Evolutionary conservation across 2,113 vertebrate species (phyloP).

Genomic region (Podilymbus podiceps): DNA sequence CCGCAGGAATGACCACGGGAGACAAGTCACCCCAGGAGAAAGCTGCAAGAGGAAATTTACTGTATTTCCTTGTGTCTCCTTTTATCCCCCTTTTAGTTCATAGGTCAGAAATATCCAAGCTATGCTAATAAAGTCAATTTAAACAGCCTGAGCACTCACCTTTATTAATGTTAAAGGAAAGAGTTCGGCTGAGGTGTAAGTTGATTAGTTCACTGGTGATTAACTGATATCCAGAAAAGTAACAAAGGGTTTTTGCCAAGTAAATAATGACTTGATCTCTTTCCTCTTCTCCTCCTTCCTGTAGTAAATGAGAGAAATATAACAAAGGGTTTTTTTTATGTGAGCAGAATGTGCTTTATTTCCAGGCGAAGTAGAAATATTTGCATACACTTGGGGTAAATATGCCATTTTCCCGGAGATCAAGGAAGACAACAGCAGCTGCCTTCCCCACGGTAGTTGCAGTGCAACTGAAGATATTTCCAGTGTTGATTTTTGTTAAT

Average conservation of each 20-base stretch:
- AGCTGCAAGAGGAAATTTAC: neutral
- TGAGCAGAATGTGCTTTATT: neutral
- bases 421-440: neutral
- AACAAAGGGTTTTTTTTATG: neutral
- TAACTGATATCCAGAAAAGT: neutral
- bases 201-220: constrained; percentile 9
- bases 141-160: neutral
- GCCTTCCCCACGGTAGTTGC: neutral
- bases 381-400: neutral
- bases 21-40: neutral
- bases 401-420: neutral
- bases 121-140: neutral
- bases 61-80: neutral
- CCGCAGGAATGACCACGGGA: neutral
- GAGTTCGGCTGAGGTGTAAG: neutral
- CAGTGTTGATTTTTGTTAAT: neutral
- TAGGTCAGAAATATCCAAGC: neutral
- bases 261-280: constrained; percentile 9
- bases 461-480: neutral
- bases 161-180: neutral
- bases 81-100: neutral
- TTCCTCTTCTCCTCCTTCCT: neutral
- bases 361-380: neutral
- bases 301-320: neutral
- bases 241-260: neutral